Conservation (phyloP, 2,113 vertebrate genomes). For the Hemichromis elongatus region DNA sequence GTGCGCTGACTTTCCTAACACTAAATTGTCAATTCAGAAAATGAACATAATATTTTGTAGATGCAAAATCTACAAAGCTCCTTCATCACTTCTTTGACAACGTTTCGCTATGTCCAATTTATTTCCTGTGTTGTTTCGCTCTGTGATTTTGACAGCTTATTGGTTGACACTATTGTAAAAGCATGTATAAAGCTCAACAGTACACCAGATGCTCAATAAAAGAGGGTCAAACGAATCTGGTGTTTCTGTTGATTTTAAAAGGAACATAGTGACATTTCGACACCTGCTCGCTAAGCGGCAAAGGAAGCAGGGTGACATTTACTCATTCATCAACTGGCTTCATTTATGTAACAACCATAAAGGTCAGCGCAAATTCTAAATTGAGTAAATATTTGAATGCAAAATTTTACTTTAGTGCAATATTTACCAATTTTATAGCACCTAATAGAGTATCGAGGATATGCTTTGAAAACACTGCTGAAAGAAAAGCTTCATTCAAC, state of each 20-base stretch:
- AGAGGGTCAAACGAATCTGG: neutral
- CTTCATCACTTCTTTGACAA: neutral
- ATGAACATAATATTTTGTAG: neutral
- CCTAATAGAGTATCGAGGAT: neutral
- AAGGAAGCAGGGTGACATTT: conserved; percentile 55
- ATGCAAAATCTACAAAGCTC: too few relatives aligned
- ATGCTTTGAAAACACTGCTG: neutral
- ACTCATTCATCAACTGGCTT: conserved; percentile 5
- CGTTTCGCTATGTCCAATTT: neutral
- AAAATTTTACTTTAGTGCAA: neutral
- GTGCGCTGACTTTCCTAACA: neutral
- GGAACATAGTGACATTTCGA: conserved; percentile 47
- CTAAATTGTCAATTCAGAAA: neutral
- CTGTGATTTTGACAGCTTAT: neutral
- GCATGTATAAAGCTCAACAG: neutral
- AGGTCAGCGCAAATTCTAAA: neutral
- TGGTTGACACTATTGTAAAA: neutral
- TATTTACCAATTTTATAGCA: neutral
- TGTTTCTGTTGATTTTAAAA: conserved; percentile 4
- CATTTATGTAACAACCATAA: conserved; percentile 16
- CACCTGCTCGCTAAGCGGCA: conserved; percentile 11
- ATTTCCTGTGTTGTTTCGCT: neutral
- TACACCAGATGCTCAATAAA: neutral
- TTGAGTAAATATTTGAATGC: neutral
- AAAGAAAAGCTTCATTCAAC: neutral